These are phyloP conservation scores for Nesidiocoris tenuis DNA, from an alignment of 2,888 invertebrate species.

Conservation along the genomic window DNA sequence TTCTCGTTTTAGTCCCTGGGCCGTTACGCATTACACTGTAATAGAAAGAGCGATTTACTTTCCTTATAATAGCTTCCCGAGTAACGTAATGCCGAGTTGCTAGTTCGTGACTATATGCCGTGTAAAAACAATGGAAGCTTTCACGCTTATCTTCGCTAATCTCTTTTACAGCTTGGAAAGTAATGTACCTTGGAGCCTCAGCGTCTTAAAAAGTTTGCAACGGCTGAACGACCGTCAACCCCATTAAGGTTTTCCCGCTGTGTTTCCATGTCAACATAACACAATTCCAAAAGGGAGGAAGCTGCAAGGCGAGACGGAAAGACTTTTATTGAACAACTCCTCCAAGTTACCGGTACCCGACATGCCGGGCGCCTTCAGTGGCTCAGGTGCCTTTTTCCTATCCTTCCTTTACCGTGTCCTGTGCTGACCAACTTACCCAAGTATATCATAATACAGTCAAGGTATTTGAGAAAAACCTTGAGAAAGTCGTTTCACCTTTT, in stretches of 20 bases:
- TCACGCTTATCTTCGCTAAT: conserved; percentile 21
- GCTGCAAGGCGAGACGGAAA: background rate
- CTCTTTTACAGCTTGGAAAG: conserved; percentile 4
- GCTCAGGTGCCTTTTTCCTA: background rate
- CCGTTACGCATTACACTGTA: background rate
- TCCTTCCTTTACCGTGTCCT: background rate
- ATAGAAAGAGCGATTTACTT: background rate
- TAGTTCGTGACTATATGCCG: background rate
- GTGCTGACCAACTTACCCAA: background rate
- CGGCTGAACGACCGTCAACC: background rate
- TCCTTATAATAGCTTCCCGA: background rate
- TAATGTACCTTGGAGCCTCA: conserved; percentile 13
- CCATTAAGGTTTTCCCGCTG: conserved; percentile 20
- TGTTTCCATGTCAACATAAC: conserved; percentile 11
- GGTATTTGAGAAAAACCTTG: no score
- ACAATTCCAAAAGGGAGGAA: background rate
- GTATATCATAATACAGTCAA: no score
- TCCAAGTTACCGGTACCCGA: background rate
- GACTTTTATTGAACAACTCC: background rate
- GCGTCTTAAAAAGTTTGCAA: conserved; percentile 22
- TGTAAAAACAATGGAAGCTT: conserved; percentile 26
- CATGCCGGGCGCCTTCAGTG: background rate
- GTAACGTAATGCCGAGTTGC: background rate
- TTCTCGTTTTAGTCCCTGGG: background rate
- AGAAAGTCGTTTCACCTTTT: no score